Base-by-base conservation (phyloP, 2,113 vertebrate genomes). In the Platysteira castanea region DNA sequence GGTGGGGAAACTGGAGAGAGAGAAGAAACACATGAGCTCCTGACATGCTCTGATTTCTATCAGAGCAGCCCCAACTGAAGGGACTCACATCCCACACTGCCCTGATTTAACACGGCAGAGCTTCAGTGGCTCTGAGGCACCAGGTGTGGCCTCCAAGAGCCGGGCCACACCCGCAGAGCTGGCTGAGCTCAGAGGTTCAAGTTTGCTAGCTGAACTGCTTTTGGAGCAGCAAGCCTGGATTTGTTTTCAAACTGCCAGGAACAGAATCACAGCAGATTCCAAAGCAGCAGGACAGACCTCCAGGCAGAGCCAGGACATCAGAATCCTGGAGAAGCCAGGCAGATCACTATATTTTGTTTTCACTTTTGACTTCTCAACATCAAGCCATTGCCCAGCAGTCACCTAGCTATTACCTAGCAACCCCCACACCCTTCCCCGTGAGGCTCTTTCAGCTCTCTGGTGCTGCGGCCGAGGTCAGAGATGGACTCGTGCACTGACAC, bases 1-100 rank as follows among this genome's bases (percentile, higher is more conserved):
- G 16, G 99, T 99, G 87, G 99, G 99, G 97, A 99, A 99, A 80
- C 99, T 99, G 67, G 12, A 30, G 52, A 90, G 19, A 91, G 27
- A 93, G 30, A 50, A 84, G 15, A 88, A 67, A 89, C 31, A 44
- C 20, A 15, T 39, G 10, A 93, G 87, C 46, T 84, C 39, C 28
- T 20, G 17, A 23, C 1, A 3, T 2, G 31, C n/a, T 52, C 23
- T 4, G 7, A 65, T 68, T 87, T 49, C 28, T 27, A 35, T 37
- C 22, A 28, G 68, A 52, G 3, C 24, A 52, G 82, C 42, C 24
- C 63, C 52, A 23, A 1, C 35, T 3, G 2, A 42, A 50, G 26
- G 28, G 19, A 52, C 67, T 28, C 3, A 1, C 4, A 5, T 6
- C 19, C 64, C 10, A 46, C 44, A 16, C 3, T 31, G 19, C 50